Evolutionary conservation across 2,888 invertebrate species (phyloP).

Genomic region (Andrena bicolor): DNA sequence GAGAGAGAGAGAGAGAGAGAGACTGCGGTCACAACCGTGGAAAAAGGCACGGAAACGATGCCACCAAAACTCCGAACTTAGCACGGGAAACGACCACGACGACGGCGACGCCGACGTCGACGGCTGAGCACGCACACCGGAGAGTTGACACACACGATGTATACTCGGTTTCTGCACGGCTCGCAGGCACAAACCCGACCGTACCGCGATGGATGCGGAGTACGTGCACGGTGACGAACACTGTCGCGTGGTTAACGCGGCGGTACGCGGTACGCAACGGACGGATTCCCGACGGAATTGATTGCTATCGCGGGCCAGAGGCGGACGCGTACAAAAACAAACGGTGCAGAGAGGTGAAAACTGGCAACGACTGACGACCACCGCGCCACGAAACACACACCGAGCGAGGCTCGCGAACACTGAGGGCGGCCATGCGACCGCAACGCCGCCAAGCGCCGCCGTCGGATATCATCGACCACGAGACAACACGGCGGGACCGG

Average conservation of each 20-base stretch:
- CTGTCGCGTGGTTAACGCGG: not conserved
- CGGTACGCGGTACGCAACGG: slow-evolving; percentile 31
- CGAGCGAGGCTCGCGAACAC: slow-evolving; percentile 82
- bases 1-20: slow-evolving; percentile 7
- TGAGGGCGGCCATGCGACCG: slow-evolving; percentile 82
- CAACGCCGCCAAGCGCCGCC: slow-evolving; percentile 74
- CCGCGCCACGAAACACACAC: slow-evolving; percentile 78
- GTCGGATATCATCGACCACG: slow-evolving; percentile 62
- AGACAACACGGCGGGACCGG: slow-evolving; percentile 59
- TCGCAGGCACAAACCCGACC: slow-evolving; percentile 50
- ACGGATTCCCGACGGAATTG: slow-evolving; percentile 75
- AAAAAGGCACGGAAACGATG: slow-evolving; percentile 23
- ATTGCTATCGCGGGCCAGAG: slow-evolving; percentile 50
- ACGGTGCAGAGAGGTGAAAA: slow-evolving; percentile 33
- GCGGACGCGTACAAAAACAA: slow-evolving; percentile 46
- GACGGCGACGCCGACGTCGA: slow-evolving; percentile 48
- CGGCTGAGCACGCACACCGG: slow-evolving; percentile 59
- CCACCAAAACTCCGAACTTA: slow-evolving; percentile 39
- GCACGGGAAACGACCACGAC: slow-evolving; percentile 44
- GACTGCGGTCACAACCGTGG: slow-evolving; percentile 27
- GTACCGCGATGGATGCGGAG: not conserved
- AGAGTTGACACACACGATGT: slow-evolving; percentile 60
- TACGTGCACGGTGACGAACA: slow-evolving; percentile 2
- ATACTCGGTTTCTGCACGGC: slow-evolving; percentile 5
- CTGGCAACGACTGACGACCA: slow-evolving; percentile 50